Evolutionary conservation across 2,113 vertebrate genomes (phyloP).

Genomic region (Atrichornis clamosus): DNA sequence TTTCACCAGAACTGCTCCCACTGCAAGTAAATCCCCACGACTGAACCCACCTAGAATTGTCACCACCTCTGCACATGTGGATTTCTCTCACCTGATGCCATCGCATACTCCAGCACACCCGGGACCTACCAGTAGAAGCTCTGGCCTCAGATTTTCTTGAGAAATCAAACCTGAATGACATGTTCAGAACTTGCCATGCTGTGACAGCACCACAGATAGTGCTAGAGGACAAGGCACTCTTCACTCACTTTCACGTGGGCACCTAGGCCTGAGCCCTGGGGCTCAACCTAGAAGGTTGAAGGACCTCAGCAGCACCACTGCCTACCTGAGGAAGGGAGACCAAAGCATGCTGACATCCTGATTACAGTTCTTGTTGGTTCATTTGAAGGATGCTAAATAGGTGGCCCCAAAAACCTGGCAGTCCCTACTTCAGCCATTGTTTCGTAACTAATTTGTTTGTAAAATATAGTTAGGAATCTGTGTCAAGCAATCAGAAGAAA

Average conservation of each 20-base stretch:
- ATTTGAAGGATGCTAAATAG: neutral
- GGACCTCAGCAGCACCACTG: neutral
- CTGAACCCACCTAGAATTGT: neutral
- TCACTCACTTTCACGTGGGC: neutral
- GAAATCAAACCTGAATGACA: neutral
- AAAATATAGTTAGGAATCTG: neutral
- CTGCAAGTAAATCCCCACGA: neutral
- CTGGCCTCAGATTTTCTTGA: neutral
- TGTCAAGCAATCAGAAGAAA: neutral
- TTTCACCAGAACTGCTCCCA: neutral
- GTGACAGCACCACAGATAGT: neutral
- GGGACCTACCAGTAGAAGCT: neutral
- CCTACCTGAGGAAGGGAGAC: neutral
- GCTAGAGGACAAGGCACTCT: neutral
- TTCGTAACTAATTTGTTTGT: neutral
- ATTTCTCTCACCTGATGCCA: neutral
- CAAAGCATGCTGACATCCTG: neutral
- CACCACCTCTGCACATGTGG: neutral
- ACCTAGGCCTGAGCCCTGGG: neutral
- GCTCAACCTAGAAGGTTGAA: neutral
- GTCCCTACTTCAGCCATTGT: neutral
- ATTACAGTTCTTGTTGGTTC: neutral
- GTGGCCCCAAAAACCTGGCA: neutral
- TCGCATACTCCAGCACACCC: fast-evolving
- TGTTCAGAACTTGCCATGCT: neutral